Evolutionary conservation across 2,113 vertebrate species (phyloP).

Genomic region (Nipponia nippon): DNA sequence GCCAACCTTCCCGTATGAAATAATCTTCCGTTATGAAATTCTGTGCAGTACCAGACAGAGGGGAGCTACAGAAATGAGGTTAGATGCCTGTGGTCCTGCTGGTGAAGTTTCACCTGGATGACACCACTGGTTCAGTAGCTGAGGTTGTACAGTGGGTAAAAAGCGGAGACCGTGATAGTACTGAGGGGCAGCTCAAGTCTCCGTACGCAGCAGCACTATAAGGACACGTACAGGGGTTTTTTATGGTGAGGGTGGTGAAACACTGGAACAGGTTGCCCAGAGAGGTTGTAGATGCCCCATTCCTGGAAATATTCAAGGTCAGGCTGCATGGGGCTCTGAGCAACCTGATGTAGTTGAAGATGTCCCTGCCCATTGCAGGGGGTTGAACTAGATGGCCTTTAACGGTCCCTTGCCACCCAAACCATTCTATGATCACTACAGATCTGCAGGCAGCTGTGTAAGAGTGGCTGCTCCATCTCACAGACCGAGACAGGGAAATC

Average conservation of each 20-base stretch:
- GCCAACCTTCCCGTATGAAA: not conserved
- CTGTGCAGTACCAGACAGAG: not conserved
- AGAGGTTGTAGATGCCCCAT: not conserved
- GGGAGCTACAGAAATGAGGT: not conserved
- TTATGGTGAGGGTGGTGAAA: not conserved
- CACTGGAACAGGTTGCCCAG: not conserved
- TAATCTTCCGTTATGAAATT: not conserved
- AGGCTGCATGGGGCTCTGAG: not conserved
- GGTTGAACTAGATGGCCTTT: not conserved
- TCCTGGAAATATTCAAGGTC: not conserved
- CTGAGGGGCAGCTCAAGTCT: not conserved
- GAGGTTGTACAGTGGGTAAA: not conserved
- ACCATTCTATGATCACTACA: not conserved
- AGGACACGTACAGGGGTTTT: not conserved
- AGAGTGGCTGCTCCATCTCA: not conserved
- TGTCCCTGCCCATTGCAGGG: not conserved
- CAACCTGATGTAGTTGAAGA: not conserved
- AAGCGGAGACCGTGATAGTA: not conserved
- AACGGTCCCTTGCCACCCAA: not conserved
- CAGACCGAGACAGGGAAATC: not conserved
- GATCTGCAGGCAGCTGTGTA: not conserved
- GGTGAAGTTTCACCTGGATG: not conserved
- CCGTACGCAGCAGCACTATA: not conserved
- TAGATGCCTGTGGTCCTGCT: not conserved
- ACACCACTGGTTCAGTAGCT: not conserved